Base-by-base conservation (phyloP, 2,888 invertebrate species). In the Pimpla rufipes region DNA sequence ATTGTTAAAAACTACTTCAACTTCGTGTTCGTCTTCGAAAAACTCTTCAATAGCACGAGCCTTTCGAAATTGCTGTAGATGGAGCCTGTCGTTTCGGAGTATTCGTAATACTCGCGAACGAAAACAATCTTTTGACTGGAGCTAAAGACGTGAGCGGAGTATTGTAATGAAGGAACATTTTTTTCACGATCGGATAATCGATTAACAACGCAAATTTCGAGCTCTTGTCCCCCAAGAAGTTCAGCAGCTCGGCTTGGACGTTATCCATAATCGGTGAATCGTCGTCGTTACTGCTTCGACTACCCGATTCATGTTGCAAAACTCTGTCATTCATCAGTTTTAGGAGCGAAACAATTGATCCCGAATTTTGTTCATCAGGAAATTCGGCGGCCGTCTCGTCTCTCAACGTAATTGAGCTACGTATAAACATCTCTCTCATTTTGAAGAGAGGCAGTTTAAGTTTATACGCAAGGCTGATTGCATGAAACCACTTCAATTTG, bases 281-380 rank as follows among this genome's bases (percentile, higher is more conserved):
- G n/a, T 42, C 18, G 16, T 42, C 40, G 40, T 18, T 45, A 45
- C 66, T 45, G 66, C 66, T 45, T 47, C 66, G 66, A 66, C 66
- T 21, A 45, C 66, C 66, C 66, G 66, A 66, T 66, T 66, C 45
- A 21, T 66, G 3, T 66, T 66, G 45, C 13, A 66, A 66, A 66
- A 66, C 66, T 21, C 66, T 6, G 64, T 66, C 66, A 45, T 66
- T 66, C 45, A 45, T 45, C 42, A 66, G 66, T 45, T 66, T 66
- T 45, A 66, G 23, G 45, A 66, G 45, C 45, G 66, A 66, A 13
- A 23, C 42, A 23, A 66, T 66, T 23, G 45, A 66, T 23, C 23
- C 66, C 13, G 45, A 45, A 45, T 66, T 66, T 8, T 66, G 66
- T 23, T 45, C 45, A 13, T 66, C 23, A 21, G 47, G 66, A 45